These are phyloP conservation scores for Nematostella vectensis DNA, from an alignment of 92 coral and sea anemone genomes.

Conservation along the genomic window DNA sequence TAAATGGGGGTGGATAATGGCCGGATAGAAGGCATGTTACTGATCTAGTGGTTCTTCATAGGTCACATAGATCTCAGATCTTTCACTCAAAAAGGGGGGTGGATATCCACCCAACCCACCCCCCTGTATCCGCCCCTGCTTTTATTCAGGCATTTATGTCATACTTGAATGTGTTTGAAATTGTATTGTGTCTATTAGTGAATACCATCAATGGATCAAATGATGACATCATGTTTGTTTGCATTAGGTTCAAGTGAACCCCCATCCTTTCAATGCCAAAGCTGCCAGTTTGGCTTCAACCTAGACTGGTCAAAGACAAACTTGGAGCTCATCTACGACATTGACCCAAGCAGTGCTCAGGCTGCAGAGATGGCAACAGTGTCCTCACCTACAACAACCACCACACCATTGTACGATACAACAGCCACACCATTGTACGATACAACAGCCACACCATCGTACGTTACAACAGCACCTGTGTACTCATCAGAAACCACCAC, in stretches of 20 bases:
- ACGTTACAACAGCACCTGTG: conserved; percentile 7
- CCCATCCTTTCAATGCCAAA: conserved; percentile 93
- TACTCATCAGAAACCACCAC: conserved; percentile 3
- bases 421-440: not conserved
- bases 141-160: too few relatives aligned
- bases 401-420: not conserved
- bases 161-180: too few relatives aligned
- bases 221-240: too few relatives aligned
- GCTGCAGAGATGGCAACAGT: conserved; percentile 86
- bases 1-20: too few relatives aligned
- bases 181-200: too few relatives aligned
- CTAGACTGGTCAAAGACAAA: conserved; percentile 91
- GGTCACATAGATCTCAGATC: too few relatives aligned
- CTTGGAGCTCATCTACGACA: conserved; percentile 78
- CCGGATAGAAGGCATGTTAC: too few relatives aligned
- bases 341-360: conserved; percentile 40
- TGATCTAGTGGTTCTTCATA: too few relatives aligned
- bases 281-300: conserved; percentile 92
- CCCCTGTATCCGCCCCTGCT: too few relatives aligned
- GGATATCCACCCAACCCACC: too few relatives aligned
- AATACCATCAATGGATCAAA: too few relatives aligned
- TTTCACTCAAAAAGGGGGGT: too few relatives aligned
- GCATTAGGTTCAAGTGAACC: conserved; percentile 91
- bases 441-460: not conserved
- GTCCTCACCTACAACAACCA: conserved; percentile 68